Evolutionary conservation across 2,113 vertebrate species (phyloP), one percentile per base, ranked within the genome.

Genomic region (Tupaia chinensis): DNA sequence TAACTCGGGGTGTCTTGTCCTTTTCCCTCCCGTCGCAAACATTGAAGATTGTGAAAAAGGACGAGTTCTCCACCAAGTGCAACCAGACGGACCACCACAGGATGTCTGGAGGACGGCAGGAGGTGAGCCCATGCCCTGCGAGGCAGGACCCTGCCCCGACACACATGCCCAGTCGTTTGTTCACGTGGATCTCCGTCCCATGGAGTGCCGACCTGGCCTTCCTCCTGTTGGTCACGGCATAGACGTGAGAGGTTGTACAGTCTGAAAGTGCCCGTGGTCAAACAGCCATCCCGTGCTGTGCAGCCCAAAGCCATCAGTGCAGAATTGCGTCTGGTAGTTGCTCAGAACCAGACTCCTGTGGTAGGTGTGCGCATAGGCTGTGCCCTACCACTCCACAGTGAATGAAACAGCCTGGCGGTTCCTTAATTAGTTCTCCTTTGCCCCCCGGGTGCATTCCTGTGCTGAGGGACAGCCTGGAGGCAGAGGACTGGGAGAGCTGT

Each of bases 21-120:
- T n/a, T 65, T 86, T 25, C n/a, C 54, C 79, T 15, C 0, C 44
- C 22, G 0, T 94, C 19, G 0, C 91, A 68, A 88, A 97, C 93
- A 1, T 97, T 58, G 85, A 89, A 99, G 99, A 99, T 99, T 0
- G 99, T 99, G 72, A 99, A 99, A 96, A 99, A 99, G 97, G 99
- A 99, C 0, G 99, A 99, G 97, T 99, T 99, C 97, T 99, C 99
- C 66, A 99, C 99, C 0, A 99, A 99, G 95, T 99, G 99, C 98
- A 99, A 99, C 98, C 99, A 99, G 98, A 99, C 99, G 0, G 99
- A 99, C 98, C 99, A 99, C 95, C 99, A 99, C 94, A 99, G 99
- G 15, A 99, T 99, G 99, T 99, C 99, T 0, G 99, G 99, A 14
- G 99, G 99, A 68, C 98, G 99, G 96, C 99, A 99, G 95, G 99